Conservation (phyloP, 2,113 vertebrate genomes). For the Dasyurus viverrinus region DNA sequence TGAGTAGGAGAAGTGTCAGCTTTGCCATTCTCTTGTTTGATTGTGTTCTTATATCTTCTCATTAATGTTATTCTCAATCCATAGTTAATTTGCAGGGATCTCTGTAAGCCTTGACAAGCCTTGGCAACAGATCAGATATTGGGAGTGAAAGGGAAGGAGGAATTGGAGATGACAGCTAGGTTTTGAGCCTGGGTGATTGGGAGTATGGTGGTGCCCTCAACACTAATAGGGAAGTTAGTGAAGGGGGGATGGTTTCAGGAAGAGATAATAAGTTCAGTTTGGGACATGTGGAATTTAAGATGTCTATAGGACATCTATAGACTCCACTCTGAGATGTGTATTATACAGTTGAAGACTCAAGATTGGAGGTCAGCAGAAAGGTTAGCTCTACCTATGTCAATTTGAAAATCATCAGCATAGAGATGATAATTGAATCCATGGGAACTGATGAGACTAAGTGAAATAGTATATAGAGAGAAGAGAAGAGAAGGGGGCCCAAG, state of each 20-base stretch:
- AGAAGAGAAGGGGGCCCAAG: background rate
- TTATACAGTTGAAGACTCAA: background rate
- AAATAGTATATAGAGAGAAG: background rate
- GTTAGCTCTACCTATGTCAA: background rate
- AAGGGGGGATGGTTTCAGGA: background rate
- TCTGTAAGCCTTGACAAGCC: background rate
- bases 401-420: background rate
- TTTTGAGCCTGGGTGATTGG: background rate
- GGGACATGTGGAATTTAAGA: background rate
- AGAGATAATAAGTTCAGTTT: background rate
- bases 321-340: background rate
- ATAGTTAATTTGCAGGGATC: background rate
- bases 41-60: background rate
- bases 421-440: background rate
- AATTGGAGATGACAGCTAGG: background rate
- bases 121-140: background rate
- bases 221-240: background rate
- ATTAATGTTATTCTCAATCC: background rate
- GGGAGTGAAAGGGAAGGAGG: background rate
- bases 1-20: background rate
- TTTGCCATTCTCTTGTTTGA: background rate
- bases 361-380: background rate
- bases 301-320: background rate
- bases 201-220: background rate
- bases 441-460: background rate